Percentiles rank a stretch among this genome's conserved stretches.
Evolutionary conservation across 2,113 vertebrate species (phyloP).

Genomic region (Phyllostomus discolor): DNA sequence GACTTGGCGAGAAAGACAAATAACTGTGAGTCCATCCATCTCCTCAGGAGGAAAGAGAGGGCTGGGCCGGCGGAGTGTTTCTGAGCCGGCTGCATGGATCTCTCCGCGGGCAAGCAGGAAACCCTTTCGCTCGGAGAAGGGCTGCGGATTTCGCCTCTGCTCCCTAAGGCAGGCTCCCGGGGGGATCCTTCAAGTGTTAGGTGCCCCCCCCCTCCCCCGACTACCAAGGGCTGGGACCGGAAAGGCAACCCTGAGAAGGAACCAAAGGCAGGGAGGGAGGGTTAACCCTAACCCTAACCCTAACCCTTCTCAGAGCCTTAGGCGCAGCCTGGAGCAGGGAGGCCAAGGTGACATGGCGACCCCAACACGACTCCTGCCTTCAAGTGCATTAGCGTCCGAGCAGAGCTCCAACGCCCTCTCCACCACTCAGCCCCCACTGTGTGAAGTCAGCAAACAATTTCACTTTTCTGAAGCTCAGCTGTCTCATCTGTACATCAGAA

Average conservation of each 20-base stretch:
- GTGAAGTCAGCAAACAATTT: background rate
- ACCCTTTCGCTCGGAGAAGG: background rate
- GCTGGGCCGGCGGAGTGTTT: background rate
- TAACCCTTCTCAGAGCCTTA: background rate
- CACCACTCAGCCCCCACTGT: background rate
- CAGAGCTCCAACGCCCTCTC: background rate
- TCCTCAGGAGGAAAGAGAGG: background rate
- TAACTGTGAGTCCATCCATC: background rate
- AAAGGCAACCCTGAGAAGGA: conserved; percentile 66
- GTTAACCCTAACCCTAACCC: too few relatives aligned
- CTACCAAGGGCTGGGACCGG: conserved; percentile 36
- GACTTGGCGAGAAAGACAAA: background rate
- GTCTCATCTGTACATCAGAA: background rate
- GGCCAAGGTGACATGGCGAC: background rate
- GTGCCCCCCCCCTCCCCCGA: background rate
- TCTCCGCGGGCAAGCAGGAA: background rate
- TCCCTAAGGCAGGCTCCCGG: background rate
- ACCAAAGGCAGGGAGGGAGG: background rate
- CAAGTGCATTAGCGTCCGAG: fast-evolving
- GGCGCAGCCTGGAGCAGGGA: background rate
- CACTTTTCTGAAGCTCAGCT: background rate
- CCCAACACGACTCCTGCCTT: background rate
- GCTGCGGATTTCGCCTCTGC: background rate
- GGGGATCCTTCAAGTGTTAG: background rate
- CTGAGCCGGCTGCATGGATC: background rate